Base-by-base conservation (phyloP, 2,797 vertebrate species). In the Gambelia wislizenii region DNA sequence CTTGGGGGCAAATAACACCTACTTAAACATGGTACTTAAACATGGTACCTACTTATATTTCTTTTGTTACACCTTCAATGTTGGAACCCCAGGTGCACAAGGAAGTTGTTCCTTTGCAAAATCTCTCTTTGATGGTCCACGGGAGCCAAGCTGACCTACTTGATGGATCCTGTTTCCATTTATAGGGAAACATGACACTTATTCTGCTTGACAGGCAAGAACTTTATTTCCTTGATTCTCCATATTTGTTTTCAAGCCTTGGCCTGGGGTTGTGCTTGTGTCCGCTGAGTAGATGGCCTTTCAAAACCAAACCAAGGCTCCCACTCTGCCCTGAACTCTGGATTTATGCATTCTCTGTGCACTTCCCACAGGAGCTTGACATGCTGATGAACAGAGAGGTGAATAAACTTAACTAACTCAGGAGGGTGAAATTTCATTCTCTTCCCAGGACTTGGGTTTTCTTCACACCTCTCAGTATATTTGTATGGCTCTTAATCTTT, bases 121-220 rank as follows among this genome's bases (percentile, higher is more conserved):
- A 61, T 80, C 54, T 49, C 61, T 87, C 72, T 84, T 84, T 54
- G 80, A 56, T 64, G 72, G 6, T 61, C 52, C 5, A 0, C 20
- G 22, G 61, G 6, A 64, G 25, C 25, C 78, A 33, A 12, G 69
- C 69, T 44, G 47, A 47, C 2, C n/a, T 9, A 39, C 36, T 81
- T 77, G 20, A 59, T 77, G 90, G 82, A 79, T 90, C 89, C 44
- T 30, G n/a, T 89, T 87, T 54, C 89, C 27, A 61, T 33, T 87
- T 91, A 56, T 49, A 70, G 67, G 14, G 76, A n/a, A 89, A 83
- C 67, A 27, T 89, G 42, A 74, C 16, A 0, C 82, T 44, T 49
- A 84, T 59, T 75, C 4, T 3, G 86, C n/a, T 30, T 80, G 10
- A 77, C 70, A 77, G 52, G 8, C 27, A n/a, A 80, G 89, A 90